Evolutionary conservation across 2,113 vertebrate species (phyloP), one percentile per base, ranked within the genome.

Genomic region (Atractosteus spatula): DNA sequence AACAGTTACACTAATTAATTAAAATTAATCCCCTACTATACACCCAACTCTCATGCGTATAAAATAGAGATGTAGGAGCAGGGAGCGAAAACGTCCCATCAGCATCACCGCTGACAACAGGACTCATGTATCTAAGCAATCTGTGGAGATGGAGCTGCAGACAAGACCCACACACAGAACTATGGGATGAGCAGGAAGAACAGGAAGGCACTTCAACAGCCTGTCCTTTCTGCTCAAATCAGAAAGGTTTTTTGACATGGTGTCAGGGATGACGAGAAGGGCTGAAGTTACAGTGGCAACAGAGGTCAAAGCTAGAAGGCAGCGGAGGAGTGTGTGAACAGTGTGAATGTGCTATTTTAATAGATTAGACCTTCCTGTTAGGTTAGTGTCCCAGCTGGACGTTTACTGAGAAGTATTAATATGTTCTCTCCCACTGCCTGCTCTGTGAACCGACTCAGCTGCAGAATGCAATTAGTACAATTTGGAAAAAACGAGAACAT

Each of bases 311-410:
- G 41, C 62, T 12, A 55, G 16, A 66, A 16, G 54, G 44, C 12
- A 51, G 29, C 42, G 17, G 16, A 11, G 12, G 55, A 29, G 44
- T 54, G 5, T 47, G 57, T 29, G n/a, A 45, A 29, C 11, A 41
- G 54, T 29, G 57, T 62, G 8, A 7, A 13, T 11, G 17, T 29
- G 45, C 57, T 41, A 11, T 55, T 68, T 44, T 62, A 43, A 42
- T n/a, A 14, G 8, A 11, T 54, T 51, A 29, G 66, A 42, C 64
- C 64, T 66, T 67, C 12, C 55, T 61, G 5, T 59, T 13, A 66
- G 67, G 59, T 55, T 8, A 55, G 47, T 41, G 13, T 47, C 47
- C 71, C 68, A 69, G 72, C 73, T 66, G 62, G 51, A 67, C 11
- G 6, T 56, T 54, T 63, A 59, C 3, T 44, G 47, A 55, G 57